Evolutionary conservation across 2,888 invertebrate genomes (phyloP).

Genomic region (Bimastos eiseni): DNA sequence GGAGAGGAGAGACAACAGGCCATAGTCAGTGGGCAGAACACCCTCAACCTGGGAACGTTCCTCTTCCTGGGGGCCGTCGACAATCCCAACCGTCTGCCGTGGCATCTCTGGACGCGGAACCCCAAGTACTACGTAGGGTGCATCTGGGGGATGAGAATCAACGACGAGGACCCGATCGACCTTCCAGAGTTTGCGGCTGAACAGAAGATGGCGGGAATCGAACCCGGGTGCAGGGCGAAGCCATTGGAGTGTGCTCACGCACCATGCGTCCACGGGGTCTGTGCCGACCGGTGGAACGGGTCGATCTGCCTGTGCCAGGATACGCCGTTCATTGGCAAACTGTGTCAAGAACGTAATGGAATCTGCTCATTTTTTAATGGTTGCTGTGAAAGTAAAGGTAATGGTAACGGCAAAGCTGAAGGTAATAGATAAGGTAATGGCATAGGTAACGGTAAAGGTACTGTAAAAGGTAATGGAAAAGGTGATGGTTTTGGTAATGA

Average conservation of each 20-base stretch:
- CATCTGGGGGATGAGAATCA: constrained; percentile 25
- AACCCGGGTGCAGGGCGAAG: constrained; percentile 46
- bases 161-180: constrained; percentile 45
- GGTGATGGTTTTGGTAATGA: not conserved
- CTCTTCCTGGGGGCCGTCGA: constrained; percentile 50
- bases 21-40: constrained; percentile 36
- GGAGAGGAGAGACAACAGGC: constrained; percentile 39
- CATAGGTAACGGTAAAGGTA: not conserved
- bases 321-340: constrained; percentile 25
- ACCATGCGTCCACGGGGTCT: constrained; percentile 52
- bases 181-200: constrained; percentile 30
- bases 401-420: not conserved
- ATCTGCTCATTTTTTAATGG: too few relatives aligned
- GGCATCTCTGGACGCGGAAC: constrained; percentile 53
- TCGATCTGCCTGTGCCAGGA: not conserved
- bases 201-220: constrained; percentile 37
- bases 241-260: constrained; percentile 43
- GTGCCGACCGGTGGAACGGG: constrained; percentile 48
- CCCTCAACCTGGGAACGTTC: constrained; percentile 43
- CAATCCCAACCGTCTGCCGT: constrained; percentile 48
- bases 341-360: constrained; percentile 7
- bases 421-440: not conserved
- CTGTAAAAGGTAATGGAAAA: not conserved
- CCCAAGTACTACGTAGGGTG: constrained; percentile 29
- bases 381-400: not conserved